phyloP scores from a whole-genome alignment of 2,888 invertebrate species.

The Tromatobia lineatoria region DNA sequence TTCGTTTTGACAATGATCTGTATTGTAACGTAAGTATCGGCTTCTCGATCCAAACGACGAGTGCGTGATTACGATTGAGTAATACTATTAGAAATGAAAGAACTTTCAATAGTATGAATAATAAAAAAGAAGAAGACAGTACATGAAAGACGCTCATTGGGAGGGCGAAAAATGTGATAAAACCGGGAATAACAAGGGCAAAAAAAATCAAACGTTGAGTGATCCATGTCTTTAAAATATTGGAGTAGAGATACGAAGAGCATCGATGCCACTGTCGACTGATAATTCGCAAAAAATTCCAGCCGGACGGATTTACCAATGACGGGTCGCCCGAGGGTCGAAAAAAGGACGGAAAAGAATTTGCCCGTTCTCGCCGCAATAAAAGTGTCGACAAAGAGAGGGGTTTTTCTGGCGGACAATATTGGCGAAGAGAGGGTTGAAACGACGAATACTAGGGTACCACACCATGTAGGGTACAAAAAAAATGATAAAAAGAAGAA shows the following conservation, averaged over 20 bases:
- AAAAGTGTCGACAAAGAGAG: conserved; percentile 76
- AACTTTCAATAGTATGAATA: conserved; percentile 31
- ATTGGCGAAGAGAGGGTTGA: conserved; percentile 41
- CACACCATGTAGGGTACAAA: conserved; percentile 48
- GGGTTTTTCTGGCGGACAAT: conserved; percentile 35
- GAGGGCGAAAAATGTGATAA: conserved; percentile 38
- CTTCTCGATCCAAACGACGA: conserved; percentile 58
- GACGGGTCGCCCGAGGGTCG: conserved; percentile 33
- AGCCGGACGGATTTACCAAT: conserved; percentile 47
- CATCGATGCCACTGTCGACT: conserved; percentile 53
- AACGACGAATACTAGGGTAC: conserved; percentile 41
- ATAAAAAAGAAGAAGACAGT: too few relatives aligned
- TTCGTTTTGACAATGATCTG: too few relatives aligned
- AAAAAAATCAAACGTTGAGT: conserved; percentile 45
- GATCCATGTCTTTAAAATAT: conserved; percentile 64
- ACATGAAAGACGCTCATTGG: conserved; percentile 13
- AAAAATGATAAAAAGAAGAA: conserved; percentile 26
- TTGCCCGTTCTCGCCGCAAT: conserved; percentile 67
- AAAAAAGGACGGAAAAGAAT: conserved; percentile 52
- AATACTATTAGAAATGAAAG: conserved; percentile 65
- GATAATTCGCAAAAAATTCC: conserved; percentile 64
- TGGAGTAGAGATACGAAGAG: conserved; percentile 25
- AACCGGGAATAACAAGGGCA: conserved; percentile 11
- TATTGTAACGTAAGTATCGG: background rate
- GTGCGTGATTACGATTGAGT: conserved; percentile 53